Conservation (phyloP, 2,888 invertebrate genomes). For the Corbicula japonica region DNA sequence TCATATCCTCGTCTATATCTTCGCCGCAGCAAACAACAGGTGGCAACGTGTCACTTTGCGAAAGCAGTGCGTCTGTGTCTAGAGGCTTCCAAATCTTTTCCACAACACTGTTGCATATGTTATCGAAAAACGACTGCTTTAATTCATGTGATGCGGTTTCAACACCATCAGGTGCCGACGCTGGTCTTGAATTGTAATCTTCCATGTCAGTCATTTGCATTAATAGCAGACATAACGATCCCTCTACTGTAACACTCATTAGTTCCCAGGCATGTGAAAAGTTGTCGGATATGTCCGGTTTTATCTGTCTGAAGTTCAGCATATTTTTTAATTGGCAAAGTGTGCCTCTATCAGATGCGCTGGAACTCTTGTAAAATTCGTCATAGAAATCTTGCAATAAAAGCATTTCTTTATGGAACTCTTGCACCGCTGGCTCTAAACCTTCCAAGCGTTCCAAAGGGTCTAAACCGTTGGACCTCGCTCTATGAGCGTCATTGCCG, state of each 20-base stretch:
- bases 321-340: conserved; percentile 42
- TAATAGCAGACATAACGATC: conserved; percentile 22
- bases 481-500: conserved; percentile 46
- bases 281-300: conserved; percentile 44
- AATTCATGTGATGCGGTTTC: conserved; percentile 9
- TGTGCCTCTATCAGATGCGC: conserved; percentile 45
- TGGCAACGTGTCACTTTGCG: not conserved
- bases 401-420: conserved; percentile 62
- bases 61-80: conserved; percentile 20
- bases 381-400: conserved; percentile 55
- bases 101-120: conserved; percentile 14
- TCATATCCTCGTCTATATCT: conserved; percentile 35
- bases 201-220: conserved; percentile 30
- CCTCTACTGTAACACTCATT: conserved; percentile 38
- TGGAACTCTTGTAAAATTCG: conserved; percentile 48
- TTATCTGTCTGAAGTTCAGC: conserved; percentile 40
- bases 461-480: conserved; percentile 39
- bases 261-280: conserved; percentile 58
- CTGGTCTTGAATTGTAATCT: conserved; percentile 15
- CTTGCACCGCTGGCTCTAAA: conserved; percentile 49
- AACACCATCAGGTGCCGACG: conserved; percentile 23
- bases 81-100: conserved; percentile 14
- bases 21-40: conserved; percentile 30
- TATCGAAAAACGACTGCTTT: conserved; percentile 21
- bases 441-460: conserved; percentile 48